Conservation (phyloP, 2,888 invertebrate genomes). For the Aspidapion aeneum region DNA sequence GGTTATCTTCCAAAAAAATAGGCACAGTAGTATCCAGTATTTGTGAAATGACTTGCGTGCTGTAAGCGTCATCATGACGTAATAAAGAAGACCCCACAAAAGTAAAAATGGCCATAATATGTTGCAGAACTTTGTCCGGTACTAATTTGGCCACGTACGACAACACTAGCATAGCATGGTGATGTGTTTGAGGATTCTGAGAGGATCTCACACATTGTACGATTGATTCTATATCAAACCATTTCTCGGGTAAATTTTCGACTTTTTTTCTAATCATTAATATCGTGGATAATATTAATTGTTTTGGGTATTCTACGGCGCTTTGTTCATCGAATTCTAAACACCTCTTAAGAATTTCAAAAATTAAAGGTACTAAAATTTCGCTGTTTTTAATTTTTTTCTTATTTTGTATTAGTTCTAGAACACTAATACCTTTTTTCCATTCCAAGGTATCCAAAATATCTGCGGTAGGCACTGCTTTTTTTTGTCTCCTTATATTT, state of each 20-base stretch:
- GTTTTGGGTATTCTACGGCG: conserved; percentile 84
- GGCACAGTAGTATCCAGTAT: conserved; percentile 90
- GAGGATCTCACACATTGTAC: conserved; percentile 89
- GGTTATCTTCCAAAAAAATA: conserved; percentile 55
- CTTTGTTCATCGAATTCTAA: conserved; percentile 78
- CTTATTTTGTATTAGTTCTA: conserved; percentile 84
- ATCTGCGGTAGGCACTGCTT: conserved; percentile 55
- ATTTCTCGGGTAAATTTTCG: conserved; percentile 50
- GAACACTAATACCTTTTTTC: conserved; percentile 73
- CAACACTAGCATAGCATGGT: conserved; percentile 84
- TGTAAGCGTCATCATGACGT: conserved; percentile 91
- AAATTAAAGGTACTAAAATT: conserved; percentile 67
- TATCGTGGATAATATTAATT: conserved; percentile 75
- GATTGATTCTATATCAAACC: conserved; percentile 68
- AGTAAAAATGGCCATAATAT: conserved; percentile 95
- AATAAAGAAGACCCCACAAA: conserved; percentile 95
- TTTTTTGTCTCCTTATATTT: conserved; percentile 48
- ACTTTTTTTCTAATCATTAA: conserved; percentile 67
- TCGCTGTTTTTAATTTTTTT: conserved; percentile 69
- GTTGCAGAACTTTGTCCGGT: conserved; percentile 83
- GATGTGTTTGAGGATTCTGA: conserved; percentile 93
- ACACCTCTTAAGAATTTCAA: conserved; percentile 75
- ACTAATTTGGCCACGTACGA: conserved; percentile 73
- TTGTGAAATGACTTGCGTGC: conserved; percentile 87
- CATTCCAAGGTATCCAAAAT: conserved; percentile 65